Base-by-base conservation (phyloP, 2,888 invertebrate genomes). In the Drosophila histrio region DNA sequence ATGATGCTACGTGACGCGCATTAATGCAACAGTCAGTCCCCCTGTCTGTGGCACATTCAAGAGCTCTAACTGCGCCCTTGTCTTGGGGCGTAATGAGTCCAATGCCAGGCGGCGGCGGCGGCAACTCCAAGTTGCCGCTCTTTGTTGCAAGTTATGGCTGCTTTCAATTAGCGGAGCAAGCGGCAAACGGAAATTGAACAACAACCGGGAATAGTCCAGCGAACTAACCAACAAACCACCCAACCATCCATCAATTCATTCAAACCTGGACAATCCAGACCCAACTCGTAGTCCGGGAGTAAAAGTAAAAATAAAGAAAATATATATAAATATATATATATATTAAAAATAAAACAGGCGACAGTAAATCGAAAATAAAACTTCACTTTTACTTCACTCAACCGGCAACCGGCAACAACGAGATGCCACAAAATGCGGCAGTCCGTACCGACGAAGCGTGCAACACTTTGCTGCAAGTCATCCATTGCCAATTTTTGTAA, bases 1-100 rank as follows among this genome's bases (percentile, higher is more conserved):
- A 57, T 39, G 59, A 41, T 77, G 60, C 67, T 74, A 87, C 81
- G 86, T 87, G 81, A 67, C 44, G 79, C 36, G 86, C 76, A 85
- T 85, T 78, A 79, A 85, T 87, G 59, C 70, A 13, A 32, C 50
- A 38, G 30, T 8, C 30, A 32, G 15, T 19, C 44, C 30, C 39
- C 39, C 49, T 26, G 24, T 21, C 36, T 28, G 39, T 39, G 39
- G 39, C 39, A 22, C 21, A 22, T 26, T 44, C 44, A 44, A 44
- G 44, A 17, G 30, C 30, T 47, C 17, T n/a, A n/a, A 36, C 22
- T 46, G 54, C 63, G 63, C 68, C 65, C 70, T 77, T 80, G 63
- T 52, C 21, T 6, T 32, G 39, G 19, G 9, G 9, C 52, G 54
- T 77, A 84, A 73, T 71, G 68, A 81, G 79, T 85, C 65, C 87